Conservation (phyloP, 1,140 invertebrate species). For the Drosophila takahashii region DNA sequence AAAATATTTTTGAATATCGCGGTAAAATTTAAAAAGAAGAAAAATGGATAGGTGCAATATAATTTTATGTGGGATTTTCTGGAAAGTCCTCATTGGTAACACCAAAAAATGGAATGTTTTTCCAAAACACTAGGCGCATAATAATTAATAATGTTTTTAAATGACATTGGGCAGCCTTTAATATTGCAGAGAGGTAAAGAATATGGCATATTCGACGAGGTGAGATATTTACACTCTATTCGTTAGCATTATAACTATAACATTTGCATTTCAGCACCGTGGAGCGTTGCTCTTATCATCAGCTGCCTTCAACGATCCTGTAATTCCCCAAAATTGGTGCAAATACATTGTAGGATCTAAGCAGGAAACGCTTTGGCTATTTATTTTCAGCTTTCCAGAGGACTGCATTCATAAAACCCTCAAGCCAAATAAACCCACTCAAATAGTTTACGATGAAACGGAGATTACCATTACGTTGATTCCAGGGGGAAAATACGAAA, state of each 20-base stretch:
- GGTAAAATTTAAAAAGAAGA: no score
- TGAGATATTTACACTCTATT: background rate
- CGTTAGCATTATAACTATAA: background rate
- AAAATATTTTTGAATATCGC: no score
- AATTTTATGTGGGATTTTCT: no score
- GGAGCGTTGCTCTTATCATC: constrained; percentile 54
- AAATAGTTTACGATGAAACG: constrained; percentile 1
- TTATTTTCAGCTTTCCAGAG: background rate
- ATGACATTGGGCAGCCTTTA: constrained; percentile 57
- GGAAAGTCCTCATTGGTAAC: background rate
- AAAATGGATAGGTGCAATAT: no score
- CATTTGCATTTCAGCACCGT: constrained; percentile 26
- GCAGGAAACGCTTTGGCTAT: constrained; percentile 13
- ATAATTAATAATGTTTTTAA: constrained; percentile 58
- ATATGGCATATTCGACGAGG: constrained; percentile 44
- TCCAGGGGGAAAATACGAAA: constrained; percentile 20
- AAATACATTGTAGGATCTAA: constrained; percentile 37
- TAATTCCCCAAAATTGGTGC: constrained; percentile 35
- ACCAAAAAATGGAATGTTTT: background rate
- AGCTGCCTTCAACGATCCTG: constrained; percentile 43
- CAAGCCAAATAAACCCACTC: constrained; percentile 8
- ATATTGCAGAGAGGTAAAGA: constrained; percentile 32
- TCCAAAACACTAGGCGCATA: background rate
- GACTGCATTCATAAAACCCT: constrained; percentile 13
- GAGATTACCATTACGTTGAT: constrained; percentile 40